Evolutionary conservation across 2,113 vertebrate species (phyloP), one percentile per base, ranked within the genome.

Genomic region (Haliaeetus leucogaster): DNA sequence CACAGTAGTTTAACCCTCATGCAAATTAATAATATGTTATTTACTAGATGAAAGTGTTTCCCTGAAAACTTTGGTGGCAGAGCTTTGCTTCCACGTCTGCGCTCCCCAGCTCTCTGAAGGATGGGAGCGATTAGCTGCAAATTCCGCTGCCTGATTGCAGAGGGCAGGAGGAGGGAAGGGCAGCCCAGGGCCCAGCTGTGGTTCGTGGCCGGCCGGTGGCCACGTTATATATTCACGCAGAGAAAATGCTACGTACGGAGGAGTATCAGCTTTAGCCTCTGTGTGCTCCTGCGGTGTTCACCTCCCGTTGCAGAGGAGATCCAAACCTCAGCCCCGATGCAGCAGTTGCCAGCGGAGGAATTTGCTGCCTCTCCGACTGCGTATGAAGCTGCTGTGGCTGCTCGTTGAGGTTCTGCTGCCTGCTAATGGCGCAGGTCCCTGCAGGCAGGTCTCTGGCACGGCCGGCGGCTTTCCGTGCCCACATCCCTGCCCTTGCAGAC

Each of bases 171-270:
- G 61, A 55, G 55, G 40, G 40, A 21, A 8, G 47, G 45, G 89
- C 81, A 32, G 36, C 42, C 55, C 29, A 0, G 36, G 38, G 34
- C 52, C 42, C 3, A 9, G 58, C 65, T 7, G 30, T 5, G 4
- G 38, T 5, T 6, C 3, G 1, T 27, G 50, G 20, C 68, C 9
- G 18, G 7, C 32, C 6, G 8, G 15, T 25, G 22, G 55, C 47
- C 29, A 3, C 48, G 5, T 11, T 14, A 1, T 8, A 1, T 2
- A 6, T 4, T 10, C 55, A 2, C 1, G 6, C 34, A 8, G 21
- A 32, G 65, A 19, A 43, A n/a, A 16, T 1, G 11, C 52, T 5
- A 2, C 8, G 0, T 2, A 7, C 3, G 11, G 52, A 14, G 38
- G 50, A n/a, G 13, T 0, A 15, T 3, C 43, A 1, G 22, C 23